Base-by-base conservation (phyloP, 2,888 invertebrate genomes). In the Cerastis rubricosa region DNA sequence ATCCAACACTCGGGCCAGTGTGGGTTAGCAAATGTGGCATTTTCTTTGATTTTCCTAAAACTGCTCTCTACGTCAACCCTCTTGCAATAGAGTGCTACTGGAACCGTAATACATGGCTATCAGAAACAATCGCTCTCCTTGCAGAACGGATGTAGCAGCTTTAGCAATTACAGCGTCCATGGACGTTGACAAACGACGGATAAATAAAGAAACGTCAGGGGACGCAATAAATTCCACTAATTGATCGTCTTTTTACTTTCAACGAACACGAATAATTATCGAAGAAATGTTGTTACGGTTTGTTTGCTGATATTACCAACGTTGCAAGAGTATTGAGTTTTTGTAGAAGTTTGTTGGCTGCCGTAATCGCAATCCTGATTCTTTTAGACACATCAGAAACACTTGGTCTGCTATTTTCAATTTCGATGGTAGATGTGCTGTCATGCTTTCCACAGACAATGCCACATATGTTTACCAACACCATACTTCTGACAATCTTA, bases 141-240 rank as follows among this genome's bases (percentile, higher is more conserved):
- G 69, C 68, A 40, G 65, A 65, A 75, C 68, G 69, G 78, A 80
- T 74, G 72, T 76, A 78, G 65, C 68, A 84, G 40, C 80, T 83
- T 83, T 79, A 78, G 81, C 85, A 83, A 87, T 88, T 78, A 83
- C 88, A 73, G 67, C 86, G 51, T 76, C 79, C 73, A 75, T 72
- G 59, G 90, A 90, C 89, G 80, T 81, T 90, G 91, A 92, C 83
- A 90, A 91, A 92, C 87, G 91, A 89, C 74, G 76, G 73, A 87
- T 87, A 90, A 89, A 90, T 87, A 91, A 91, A 90, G 87, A 89
- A 88, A 89, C 84, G 85, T 81, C 85, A 81, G 74, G 83, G 77
- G 72, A 74, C 83, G 81, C 90, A 76, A 89, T 88, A 87, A 77
- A 86, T 86, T 81, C 74, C 71, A 57, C 85, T 89, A 83, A 88